Evolutionary conservation across 1,140 invertebrate species (phyloP).

Genomic region (Antheraea pernyi): DNA sequence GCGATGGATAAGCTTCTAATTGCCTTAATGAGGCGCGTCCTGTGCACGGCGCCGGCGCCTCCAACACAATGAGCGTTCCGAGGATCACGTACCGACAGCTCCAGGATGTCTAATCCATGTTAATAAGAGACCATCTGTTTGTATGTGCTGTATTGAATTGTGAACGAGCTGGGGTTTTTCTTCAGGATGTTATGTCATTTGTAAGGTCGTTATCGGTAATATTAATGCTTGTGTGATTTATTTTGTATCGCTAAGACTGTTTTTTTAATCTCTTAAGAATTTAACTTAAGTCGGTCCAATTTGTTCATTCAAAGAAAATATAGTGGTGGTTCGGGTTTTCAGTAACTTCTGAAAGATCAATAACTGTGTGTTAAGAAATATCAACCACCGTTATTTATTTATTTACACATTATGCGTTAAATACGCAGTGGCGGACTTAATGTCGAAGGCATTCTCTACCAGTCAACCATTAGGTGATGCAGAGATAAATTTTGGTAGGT

Average conservation of each 20-base stretch:
- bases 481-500: no score
- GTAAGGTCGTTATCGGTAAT: background rate
- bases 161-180: background rate
- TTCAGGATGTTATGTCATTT: background rate
- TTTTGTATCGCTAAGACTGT: background rate
- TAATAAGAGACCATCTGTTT: conserved; percentile 4
- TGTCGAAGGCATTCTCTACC: no score
- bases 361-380: no score
- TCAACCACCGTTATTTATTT: no score
- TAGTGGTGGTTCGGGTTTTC: no score
- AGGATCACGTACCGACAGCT: background rate
- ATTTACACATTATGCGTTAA: no score
- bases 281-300: no score
- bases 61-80: conserved; percentile 12
- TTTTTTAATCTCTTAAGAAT: no score
- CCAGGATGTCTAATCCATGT: background rate
- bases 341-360: no score
- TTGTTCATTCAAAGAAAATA: no score
- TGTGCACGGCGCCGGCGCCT: conserved; percentile 35
- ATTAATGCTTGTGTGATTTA: background rate
- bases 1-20: conserved; percentile 56
- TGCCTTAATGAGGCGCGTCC: conserved; percentile 61
- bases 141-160: background rate
- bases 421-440: no score
- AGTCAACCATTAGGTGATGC: no score